Base-by-base conservation (phyloP, 2,888 invertebrate genomes). In the Cephus rjabovi region DNA sequence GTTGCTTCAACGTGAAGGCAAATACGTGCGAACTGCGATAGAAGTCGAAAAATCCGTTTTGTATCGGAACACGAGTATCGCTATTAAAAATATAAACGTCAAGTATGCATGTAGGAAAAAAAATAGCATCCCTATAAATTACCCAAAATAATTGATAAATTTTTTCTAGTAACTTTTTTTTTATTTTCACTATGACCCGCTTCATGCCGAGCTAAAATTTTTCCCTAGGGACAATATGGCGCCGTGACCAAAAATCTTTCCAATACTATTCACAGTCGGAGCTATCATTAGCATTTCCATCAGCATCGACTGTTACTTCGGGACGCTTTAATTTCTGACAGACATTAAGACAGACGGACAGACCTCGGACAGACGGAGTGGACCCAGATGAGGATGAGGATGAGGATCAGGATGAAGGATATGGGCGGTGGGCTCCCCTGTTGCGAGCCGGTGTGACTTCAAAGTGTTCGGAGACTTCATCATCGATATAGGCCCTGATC, bases 401-500 rank as follows among this genome's bases (percentile, higher is more conserved):
- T 88, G 86, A 85, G 88, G 86, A 88, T 87, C 86, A 85, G 86
- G 83, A 82, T 82, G 82, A 83, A 82, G 86, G 82, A 84, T 85
- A 84, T 84, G 84, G 84, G 82, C 82, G 87, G 86, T 84, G 82
- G 87, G 86, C 83, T 86, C 87, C 89, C 90, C 90, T 86, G 90
- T 86, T 83, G 90, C 79, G 90, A 84, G 82, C 86, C 89, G 88
- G 90, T 81, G 82, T 83, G 81, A 91, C 91, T 88, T 90, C 91
- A 91, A 91, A 91, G 90, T 87, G 83, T 84, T 86, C 87, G 86
- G 90, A 87, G 89, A 89, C 90, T 89, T 90, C 91, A 90, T 90
- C 91, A 90, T 90, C 90, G 90, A 90, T 90, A 90, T 88, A 84
- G 86, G 88, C 87, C 82, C 88, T 88, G 90, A 91, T 91, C 90